Percentiles rank a stretch among this genome's conserved stretches.
Conservation (phyloP, 2,888 invertebrate genomes). For the Lasioglossum marginatum region DNA sequence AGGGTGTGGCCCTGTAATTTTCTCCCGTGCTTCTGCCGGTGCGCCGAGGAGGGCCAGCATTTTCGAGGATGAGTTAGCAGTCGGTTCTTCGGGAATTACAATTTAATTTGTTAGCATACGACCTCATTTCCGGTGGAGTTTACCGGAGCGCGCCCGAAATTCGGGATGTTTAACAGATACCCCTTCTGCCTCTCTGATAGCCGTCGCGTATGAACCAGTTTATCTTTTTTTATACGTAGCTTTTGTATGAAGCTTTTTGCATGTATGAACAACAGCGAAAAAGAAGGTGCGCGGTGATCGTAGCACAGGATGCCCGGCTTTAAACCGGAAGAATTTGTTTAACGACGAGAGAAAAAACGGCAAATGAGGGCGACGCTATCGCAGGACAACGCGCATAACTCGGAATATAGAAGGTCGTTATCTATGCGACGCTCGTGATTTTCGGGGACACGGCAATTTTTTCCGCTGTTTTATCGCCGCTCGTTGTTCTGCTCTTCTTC, state of each 20-base stretch:
- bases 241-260: background rate
- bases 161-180: slow-evolving; percentile 19
- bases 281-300: background rate
- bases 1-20: background rate
- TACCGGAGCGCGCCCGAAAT: background rate
- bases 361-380: slow-evolving; percentile 28
- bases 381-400: background rate
- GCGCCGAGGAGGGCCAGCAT: background rate
- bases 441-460: slow-evolving; percentile 10
- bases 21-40: background rate
- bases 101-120: background rate
- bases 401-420: slow-evolving; percentile 21
- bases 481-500: background rate
- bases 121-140: background rate
- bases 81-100: slow-evolving; percentile 12
- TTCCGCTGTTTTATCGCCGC: slow-evolving; percentile 16
- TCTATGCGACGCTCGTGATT: slow-evolving; percentile 33
- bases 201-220: slow-evolving; percentile 24
- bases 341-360: background rate
- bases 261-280: background rate
- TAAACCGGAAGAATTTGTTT: slow-evolving; percentile 31
- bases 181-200: background rate
- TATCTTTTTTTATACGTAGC: background rate
- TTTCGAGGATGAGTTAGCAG: slow-evolving; percentile 7
- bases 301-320: background rate